These are phyloP conservation scores for Sardinella longiceps DNA, from an alignment of 2,797 vertebrate genomes.

Conservation along the genomic window DNA sequence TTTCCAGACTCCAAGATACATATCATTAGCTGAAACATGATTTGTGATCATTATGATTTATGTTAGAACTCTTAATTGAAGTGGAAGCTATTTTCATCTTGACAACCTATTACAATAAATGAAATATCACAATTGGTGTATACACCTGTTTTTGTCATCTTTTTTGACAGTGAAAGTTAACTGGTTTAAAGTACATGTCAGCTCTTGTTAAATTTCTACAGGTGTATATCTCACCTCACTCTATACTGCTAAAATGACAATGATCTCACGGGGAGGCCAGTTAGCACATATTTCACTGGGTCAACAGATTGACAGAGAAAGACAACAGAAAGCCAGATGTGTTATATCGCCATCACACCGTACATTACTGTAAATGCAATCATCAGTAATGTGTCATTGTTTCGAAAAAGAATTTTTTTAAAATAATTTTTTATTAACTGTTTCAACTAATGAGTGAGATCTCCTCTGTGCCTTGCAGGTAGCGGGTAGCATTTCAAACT, in stretches of 20 bases:
- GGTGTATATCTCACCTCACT: not conserved
- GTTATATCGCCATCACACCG: not conserved
- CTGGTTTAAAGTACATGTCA: not conserved
- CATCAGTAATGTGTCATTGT: not conserved
- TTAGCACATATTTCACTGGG: not conserved
- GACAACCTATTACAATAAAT: not conserved
- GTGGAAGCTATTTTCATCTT: not conserved
- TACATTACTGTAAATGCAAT: not conserved
- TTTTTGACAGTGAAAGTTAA: not conserved
- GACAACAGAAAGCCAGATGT: not conserved
- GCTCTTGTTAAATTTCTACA: not conserved
- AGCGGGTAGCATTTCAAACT: too few relatives aligned
- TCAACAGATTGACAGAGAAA: not conserved
- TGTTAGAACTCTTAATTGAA: slow-evolving; percentile 14
- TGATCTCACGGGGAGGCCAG: not conserved
- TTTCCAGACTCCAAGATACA: slow-evolving; percentile 31
- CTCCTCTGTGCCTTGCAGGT: not conserved
- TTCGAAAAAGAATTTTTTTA: not conserved
- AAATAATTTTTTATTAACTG: not conserved
- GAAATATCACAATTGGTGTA: not conserved
- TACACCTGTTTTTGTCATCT: not conserved
- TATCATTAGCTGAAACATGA: slow-evolving; percentile 35
- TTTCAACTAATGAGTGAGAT: not conserved
- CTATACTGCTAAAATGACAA: not conserved
- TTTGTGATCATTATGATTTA: slow-evolving; percentile 14